phyloP scores from a whole-genome alignment of 2,113 vertebrate genomes.

The Carassius auratus region DNA sequence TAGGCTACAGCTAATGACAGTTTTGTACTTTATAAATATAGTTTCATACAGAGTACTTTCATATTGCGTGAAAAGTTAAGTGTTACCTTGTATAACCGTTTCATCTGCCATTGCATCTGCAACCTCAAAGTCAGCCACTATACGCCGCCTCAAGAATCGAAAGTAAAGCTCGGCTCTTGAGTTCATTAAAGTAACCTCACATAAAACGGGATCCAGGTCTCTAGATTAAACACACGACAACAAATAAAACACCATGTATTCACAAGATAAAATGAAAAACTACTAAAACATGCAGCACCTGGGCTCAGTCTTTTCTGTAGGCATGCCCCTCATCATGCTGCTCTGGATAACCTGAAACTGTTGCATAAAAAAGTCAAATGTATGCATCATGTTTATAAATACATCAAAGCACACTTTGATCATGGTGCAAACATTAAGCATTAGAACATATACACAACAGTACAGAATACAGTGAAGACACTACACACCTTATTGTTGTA shows the following conservation, averaged over 20 bases:
- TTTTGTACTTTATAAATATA: too few species aligned
- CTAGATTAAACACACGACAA: constrained; percentile 67
- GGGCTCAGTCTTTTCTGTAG: constrained; percentile 89
- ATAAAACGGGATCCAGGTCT: constrained; percentile 91
- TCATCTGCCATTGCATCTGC: constrained; percentile 85
- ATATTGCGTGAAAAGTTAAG: neutral
- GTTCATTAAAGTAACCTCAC: constrained; percentile 97
- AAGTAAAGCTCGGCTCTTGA: constrained; percentile 94
- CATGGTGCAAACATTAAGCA: neutral
- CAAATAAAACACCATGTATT: neutral
- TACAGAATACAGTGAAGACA: neutral
- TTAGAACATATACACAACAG: neutral
- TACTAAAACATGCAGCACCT: constrained; percentile 72
- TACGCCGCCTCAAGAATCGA: constrained; percentile 88
- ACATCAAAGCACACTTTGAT: neutral
- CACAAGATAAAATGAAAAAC: neutral
- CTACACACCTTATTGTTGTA: constrained; percentile 88
- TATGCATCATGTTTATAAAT: neutral
- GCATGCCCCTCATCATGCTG: constrained; percentile 88
- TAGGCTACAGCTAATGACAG: neutral
- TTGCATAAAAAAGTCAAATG: constrained; percentile 45
- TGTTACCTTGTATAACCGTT: constrained; percentile 87
- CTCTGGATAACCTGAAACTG: constrained; percentile 95
- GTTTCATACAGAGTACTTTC: neutral
- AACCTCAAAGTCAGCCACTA: constrained; percentile 92